Percentiles rank a stretch among this genome's conserved stretches.
These are phyloP conservation scores for Colletes latitarsis DNA, from an alignment of 1,140 invertebrate species.

Conservation along the genomic window DNA sequence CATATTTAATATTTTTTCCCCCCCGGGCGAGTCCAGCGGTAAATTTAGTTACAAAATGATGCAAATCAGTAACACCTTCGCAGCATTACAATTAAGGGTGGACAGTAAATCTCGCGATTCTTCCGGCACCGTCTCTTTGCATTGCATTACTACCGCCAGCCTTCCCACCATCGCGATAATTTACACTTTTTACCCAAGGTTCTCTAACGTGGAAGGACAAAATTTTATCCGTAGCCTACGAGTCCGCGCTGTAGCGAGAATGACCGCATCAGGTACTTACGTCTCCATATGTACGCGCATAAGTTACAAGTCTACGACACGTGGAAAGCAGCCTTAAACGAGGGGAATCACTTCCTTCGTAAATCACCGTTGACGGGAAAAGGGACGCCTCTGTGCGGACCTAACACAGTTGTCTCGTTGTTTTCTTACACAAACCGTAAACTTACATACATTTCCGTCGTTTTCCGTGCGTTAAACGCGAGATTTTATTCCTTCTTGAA, in stretches of 20 bases:
- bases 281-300: constrained; percentile 38
- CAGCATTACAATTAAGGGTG: constrained; percentile 21
- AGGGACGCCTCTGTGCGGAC: constrained; percentile 23
- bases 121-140: constrained; percentile 23
- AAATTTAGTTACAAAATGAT: background rate
- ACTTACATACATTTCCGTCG: background rate
- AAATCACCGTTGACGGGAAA: constrained; percentile 43
- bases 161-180: constrained; percentile 22
- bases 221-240: constrained; percentile 9
- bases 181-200: constrained; percentile 3
- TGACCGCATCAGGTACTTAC: constrained; percentile 34
- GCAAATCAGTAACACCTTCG: constrained; percentile 14
- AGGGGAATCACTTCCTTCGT: constrained; percentile 10
- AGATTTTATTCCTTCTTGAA: background rate
- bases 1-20: background rate
- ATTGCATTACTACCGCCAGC: background rate
- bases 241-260: constrained; percentile 4
- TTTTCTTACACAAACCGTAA: constrained; percentile 7
- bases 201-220: background rate
- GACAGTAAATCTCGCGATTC: constrained; percentile 29
- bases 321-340: constrained; percentile 40
- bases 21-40: too few species aligned
- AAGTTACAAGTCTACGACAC: constrained; percentile 37
- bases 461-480: background rate
- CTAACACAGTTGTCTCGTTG: constrained; percentile 35